A percentile compares a stretch with the other conserved stretches of the same genome.
phyloP scores from a whole-genome alignment of 2,888 invertebrate species.

The Hypomecis atomaria region DNA sequence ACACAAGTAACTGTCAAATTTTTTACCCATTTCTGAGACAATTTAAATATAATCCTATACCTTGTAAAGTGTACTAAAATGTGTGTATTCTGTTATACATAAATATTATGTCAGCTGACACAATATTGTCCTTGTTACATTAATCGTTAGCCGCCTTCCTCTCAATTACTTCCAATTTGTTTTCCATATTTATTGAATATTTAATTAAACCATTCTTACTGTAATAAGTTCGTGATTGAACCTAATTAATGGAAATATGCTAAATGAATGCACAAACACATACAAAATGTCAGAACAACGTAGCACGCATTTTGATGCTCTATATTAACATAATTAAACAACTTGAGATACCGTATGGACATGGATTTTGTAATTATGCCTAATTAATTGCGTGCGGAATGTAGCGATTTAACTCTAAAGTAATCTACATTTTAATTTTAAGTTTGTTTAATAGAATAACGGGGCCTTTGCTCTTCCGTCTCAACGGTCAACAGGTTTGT shows the following conservation, averaged over 20 bases:
- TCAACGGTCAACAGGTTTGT: too few species aligned
- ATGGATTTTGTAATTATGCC: constrained; percentile 37
- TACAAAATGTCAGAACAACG: constrained; percentile 36
- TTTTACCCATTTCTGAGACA: too few species aligned
- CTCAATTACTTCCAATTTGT: constrained; percentile 2
- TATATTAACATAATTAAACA: constrained; percentile 39
- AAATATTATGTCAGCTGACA: neutral
- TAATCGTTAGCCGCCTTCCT: neutral
- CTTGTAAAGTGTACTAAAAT: too few species aligned
- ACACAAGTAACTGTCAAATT: too few species aligned
- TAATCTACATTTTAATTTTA: constrained; percentile 15
- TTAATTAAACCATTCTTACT: constrained; percentile 7
- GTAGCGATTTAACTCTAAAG: constrained; percentile 28
- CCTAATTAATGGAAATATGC: constrained; percentile 31
- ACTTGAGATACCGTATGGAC: constrained; percentile 35
- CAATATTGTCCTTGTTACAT: neutral
- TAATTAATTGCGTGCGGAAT: constrained; percentile 42
- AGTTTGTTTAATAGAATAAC: neutral
- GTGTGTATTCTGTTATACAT: too few species aligned
- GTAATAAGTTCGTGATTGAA: constrained; percentile 20
- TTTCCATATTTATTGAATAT: neutral
- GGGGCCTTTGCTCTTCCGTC: neutral
- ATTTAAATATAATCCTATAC: too few species aligned
- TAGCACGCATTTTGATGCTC: constrained; percentile 33
- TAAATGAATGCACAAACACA: constrained; percentile 34